phyloP scores from a whole-genome alignment of 2,888 invertebrate species.

The Punctoribates punctum region DNA sequence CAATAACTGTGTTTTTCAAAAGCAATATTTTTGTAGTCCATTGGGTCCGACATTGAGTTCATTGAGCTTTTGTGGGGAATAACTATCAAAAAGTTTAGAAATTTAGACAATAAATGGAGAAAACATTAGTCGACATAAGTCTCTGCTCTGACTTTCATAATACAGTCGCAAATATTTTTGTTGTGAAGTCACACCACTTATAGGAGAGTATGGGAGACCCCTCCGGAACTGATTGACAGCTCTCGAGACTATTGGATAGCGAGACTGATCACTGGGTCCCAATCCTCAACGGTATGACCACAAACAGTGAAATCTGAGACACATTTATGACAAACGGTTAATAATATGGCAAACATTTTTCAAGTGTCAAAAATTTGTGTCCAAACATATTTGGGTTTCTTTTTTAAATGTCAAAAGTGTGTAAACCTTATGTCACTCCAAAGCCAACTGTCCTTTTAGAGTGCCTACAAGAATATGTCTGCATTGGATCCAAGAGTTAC shows the following conservation, averaged over 20 bases:
- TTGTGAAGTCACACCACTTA: not conserved
- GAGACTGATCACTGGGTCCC: not conserved
- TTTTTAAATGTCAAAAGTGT: not conserved
- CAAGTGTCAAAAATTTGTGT: not conserved
- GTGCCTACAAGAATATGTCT: too few relatives aligned
- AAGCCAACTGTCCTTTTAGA: too few relatives aligned
- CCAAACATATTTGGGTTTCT: not conserved
- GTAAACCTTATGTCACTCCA: slow-evolving; percentile 2
- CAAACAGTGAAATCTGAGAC: slow-evolving; percentile 10
- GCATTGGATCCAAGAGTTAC: not conserved
- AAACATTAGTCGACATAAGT: not conserved
- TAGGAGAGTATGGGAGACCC: not conserved
- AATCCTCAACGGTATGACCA: slow-evolving; percentile 9
- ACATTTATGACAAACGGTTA: not conserved
- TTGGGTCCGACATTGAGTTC: slow-evolving; percentile 3
- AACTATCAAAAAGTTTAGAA: not conserved
- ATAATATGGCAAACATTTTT: not conserved
- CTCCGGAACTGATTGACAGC: slow-evolving; percentile 28
- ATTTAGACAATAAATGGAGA: slow-evolving; percentile 1
- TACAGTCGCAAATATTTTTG: not conserved
- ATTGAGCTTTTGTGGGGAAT: not conserved
- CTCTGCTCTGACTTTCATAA: not conserved
- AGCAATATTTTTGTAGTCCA: not conserved
- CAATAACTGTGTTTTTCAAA: not conserved
- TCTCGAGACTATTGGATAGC: not conserved